Percentiles rank a stretch among this genome's conserved stretches.
These are phyloP conservation scores for Emys orbicularis DNA, from an alignment of 2,797 vertebrate genomes.

Conservation along the genomic window DNA sequence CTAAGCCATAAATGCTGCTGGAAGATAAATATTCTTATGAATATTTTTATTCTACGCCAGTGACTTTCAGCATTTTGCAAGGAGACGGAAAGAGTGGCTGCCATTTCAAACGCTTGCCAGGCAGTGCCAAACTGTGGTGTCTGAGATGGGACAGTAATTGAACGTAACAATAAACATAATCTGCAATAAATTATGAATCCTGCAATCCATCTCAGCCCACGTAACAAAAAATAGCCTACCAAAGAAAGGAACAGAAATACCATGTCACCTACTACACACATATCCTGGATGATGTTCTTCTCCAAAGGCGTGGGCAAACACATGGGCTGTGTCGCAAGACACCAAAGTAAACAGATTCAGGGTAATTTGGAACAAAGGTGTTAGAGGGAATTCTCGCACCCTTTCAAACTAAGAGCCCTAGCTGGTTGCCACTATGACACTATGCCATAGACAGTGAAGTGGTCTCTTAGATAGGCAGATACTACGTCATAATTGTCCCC, in stretches of 20 bases:
- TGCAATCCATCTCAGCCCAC: background rate
- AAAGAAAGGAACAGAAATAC: background rate
- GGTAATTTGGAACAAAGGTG: background rate
- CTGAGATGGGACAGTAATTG: background rate
- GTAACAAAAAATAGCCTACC: background rate
- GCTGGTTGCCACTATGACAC: too few species aligned
- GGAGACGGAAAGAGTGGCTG: background rate
- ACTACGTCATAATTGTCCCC: too few species aligned
- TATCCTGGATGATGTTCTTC: background rate
- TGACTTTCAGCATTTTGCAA: background rate
- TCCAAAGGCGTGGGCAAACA: background rate
- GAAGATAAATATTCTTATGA: background rate
- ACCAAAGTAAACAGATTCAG: background rate
- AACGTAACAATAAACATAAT: accelerated
- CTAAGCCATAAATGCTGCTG: background rate
- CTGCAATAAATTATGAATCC: accelerated
- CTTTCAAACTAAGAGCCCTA: background rate
- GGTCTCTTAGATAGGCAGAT: too few species aligned
- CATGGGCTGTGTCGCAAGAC: background rate
- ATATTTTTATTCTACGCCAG: accelerated
- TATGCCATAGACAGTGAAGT: too few species aligned
- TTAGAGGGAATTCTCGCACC: background rate
- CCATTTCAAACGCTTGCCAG: background rate
- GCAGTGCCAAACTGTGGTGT: accelerated
- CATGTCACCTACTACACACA: background rate